Conservation (phyloP, 1,140 invertebrate genomes). For the Tribolium madens region DNA sequence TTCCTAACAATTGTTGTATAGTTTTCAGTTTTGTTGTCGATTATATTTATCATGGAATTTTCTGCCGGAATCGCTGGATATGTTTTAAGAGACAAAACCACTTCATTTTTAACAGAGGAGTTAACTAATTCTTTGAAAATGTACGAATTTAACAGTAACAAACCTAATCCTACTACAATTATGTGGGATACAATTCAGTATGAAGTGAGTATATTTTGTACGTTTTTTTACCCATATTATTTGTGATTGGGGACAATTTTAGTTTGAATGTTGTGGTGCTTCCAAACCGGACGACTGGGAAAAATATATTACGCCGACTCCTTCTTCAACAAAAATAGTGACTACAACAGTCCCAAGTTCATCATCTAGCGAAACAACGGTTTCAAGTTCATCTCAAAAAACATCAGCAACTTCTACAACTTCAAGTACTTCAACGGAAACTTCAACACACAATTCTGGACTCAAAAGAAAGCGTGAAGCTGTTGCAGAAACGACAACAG, state of each 20-base stretch:
- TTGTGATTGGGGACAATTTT: background rate
- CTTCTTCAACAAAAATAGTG: background rate
- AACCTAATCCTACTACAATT: slow-evolving; percentile 60
- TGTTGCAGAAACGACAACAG: background rate
- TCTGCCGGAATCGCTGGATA: slow-evolving; percentile 88
- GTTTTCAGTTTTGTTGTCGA: slow-evolving; percentile 83
- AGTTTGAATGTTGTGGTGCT: slow-evolving; percentile 10
- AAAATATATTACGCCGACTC: background rate
- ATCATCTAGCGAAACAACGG: too few relatives aligned
- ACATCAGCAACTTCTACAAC: too few relatives aligned
- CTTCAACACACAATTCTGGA: too few relatives aligned
- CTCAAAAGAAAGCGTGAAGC: background rate
- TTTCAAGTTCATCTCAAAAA: too few relatives aligned
- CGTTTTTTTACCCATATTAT: too few relatives aligned
- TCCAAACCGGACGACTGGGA: background rate
- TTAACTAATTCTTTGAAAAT: slow-evolving; percentile 75
- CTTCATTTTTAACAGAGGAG: slow-evolving; percentile 71
- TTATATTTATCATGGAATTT: slow-evolving; percentile 88
- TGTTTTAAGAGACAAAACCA: slow-evolving; percentile 78
- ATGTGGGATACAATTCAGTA: slow-evolving; percentile 65
- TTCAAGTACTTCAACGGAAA: too few relatives aligned
- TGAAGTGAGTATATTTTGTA: slow-evolving; percentile 49
- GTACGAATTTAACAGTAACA: slow-evolving; percentile 68
- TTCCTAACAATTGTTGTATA: slow-evolving; percentile 65
- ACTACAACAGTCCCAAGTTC: background rate